Percentiles rank a stretch among this genome's conserved stretches.
These are phyloP conservation scores for Actinemys pallida DNA, from an alignment of 2,113 vertebrate genomes.

Conservation along the genomic window DNA sequence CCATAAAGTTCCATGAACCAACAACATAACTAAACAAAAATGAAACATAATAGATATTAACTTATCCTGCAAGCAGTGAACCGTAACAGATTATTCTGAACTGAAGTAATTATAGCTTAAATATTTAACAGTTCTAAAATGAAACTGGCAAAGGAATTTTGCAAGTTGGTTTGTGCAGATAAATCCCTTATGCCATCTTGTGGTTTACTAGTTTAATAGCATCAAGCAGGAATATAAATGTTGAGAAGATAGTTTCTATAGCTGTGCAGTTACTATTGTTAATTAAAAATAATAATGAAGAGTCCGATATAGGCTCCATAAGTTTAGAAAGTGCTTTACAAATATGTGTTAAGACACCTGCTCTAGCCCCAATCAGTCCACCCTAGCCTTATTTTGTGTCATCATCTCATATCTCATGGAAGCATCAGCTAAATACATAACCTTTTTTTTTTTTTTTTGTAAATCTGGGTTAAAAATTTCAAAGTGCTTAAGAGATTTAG, in stretches of 20 bases:
- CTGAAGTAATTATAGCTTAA: background rate
- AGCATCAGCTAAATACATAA: background rate
- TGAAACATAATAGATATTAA: background rate
- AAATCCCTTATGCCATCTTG: conserved; percentile 57
- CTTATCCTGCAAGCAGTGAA: background rate
- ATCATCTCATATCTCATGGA: background rate
- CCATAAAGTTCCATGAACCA: background rate
- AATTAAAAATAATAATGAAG: background rate
- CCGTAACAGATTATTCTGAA: background rate
- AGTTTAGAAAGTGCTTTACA: background rate
- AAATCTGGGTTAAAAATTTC: background rate
- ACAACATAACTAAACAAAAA: background rate
- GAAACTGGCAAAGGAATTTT: background rate
- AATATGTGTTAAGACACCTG: accelerated
- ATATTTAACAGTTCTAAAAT: background rate
- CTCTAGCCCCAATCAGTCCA: background rate
- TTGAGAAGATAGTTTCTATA: background rate
- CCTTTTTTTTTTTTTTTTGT: background rate
- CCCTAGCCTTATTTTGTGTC: background rate
- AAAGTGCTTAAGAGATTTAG: background rate
- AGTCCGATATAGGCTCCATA: background rate
- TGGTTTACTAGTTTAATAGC: conserved; percentile 42
- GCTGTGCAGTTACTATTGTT: background rate
- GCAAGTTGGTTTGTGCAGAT: background rate
- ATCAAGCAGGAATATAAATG: background rate